Evolutionary conservation across 2,797 vertebrate species (phyloP).

Genomic region (Scomberomorus guttatus): DNA sequence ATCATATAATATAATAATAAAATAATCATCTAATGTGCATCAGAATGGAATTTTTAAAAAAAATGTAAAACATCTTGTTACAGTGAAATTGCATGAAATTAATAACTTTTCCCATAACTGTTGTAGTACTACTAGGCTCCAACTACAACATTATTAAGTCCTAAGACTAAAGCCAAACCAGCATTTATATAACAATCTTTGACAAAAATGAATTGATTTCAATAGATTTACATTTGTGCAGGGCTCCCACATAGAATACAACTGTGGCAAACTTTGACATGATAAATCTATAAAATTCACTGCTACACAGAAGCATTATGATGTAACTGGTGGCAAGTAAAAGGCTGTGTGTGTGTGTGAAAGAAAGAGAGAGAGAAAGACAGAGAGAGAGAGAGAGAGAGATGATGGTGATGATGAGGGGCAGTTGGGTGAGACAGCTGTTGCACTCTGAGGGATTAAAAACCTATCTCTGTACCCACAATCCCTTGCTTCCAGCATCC

Average conservation of each 20-base stretch:
- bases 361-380: neutral
- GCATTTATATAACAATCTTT: neutral
- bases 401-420: conserved; percentile 7
- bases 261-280: neutral
- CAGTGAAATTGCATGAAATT: too few species aligned
- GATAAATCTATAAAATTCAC: neutral
- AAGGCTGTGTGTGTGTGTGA: neutral
- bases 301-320: neutral
- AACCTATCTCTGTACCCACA: conserved; percentile 60
- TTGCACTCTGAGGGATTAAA: conserved; percentile 74
- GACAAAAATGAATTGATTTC: neutral
- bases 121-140: neutral
- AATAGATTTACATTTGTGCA: neutral
- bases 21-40: too few species aligned
- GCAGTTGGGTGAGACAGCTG: conserved; percentile 60
- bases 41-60: too few species aligned
- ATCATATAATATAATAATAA: too few species aligned
- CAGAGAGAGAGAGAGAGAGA: neutral
- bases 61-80: too few species aligned
- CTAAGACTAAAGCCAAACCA: neutral
- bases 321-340: conserved; percentile 6
- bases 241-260: neutral
- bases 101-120: too few species aligned
- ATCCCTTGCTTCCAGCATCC: conserved; percentile 65
- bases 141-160: neutral